Percentiles rank a stretch among this genome's conserved stretches.
phyloP scores from a whole-genome alignment of 2,113 vertebrate genomes.

The Pseudorasbora parva region DNA sequence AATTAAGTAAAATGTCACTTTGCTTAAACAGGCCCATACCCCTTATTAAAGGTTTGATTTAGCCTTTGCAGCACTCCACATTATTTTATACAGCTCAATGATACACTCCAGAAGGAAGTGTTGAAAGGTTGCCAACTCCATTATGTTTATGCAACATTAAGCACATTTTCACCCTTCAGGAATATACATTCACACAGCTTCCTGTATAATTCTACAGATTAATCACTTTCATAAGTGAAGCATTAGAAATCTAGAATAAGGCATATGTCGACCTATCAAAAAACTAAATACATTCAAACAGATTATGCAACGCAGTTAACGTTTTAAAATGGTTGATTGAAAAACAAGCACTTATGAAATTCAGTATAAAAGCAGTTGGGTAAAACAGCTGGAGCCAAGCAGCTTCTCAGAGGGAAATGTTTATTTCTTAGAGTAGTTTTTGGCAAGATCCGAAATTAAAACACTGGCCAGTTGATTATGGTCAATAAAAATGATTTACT shows the following conservation, averaged over 20 bases:
- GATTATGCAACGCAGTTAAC: conserved; percentile 13
- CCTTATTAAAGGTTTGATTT: conserved; percentile 58
- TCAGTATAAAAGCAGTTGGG: background rate
- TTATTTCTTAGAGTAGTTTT: background rate
- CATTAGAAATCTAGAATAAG: conserved; percentile 38
- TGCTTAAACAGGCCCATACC: conserved; percentile 58
- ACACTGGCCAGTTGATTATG: background rate
- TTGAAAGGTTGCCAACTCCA: conserved; percentile 62
- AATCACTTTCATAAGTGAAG: conserved; percentile 57
- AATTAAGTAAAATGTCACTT: conserved; percentile 62
- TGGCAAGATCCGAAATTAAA: conserved; percentile 15
- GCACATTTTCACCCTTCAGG: conserved; percentile 57
- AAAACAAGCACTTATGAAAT: conserved; percentile 16
- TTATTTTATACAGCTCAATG: conserved; percentile 58
- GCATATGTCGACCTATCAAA: conserved; percentile 34
- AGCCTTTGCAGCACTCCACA: conserved; percentile 57
- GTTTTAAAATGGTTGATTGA: conserved; percentile 30
- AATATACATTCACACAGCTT: conserved; percentile 54
- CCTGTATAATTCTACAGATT: conserved; percentile 56
- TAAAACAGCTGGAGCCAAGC: conserved; percentile 1
- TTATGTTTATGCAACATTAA: conserved; percentile 64
- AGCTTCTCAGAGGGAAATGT: background rate
- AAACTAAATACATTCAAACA: background rate
- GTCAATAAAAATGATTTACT: background rate
- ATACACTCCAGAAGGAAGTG: conserved; percentile 58